These are phyloP conservation scores for Pasiphila rectangulata DNA, from an alignment of 2,888 invertebrate genomes.

Conservation along the genomic window DNA sequence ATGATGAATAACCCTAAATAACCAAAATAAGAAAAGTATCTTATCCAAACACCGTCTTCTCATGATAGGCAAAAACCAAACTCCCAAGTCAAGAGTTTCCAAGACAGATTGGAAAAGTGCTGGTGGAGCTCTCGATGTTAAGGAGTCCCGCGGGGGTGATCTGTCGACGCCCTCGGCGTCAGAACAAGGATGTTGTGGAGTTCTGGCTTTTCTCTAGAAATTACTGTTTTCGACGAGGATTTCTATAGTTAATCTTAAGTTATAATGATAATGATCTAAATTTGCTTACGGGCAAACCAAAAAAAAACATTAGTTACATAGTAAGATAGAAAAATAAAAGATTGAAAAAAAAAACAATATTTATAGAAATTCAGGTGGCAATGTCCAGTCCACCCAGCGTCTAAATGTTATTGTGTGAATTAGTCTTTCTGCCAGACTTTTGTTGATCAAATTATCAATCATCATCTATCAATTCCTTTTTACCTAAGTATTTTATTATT, in stretches of 20 bases:
- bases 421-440: too few species aligned
- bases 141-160: constrained; percentile 58
- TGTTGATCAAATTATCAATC: too few species aligned
- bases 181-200: constrained; percentile 1
- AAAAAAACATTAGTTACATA: too few species aligned
- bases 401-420: too few species aligned
- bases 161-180: constrained; percentile 41
- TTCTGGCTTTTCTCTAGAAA: not conserved
- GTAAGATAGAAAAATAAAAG: too few species aligned
- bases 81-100: constrained; percentile 7
- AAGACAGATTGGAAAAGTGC: constrained; percentile 30
- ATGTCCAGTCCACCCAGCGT: too few species aligned
- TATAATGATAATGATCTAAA: not conserved
- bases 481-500: too few species aligned
- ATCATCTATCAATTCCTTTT: too few species aligned
- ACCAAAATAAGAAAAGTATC: too few species aligned
- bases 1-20: not conserved
- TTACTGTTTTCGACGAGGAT: not conserved
- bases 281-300: not conserved
- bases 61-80: not conserved
- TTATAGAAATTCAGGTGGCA: too few species aligned
- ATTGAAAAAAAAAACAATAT: too few species aligned
- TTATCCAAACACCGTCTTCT: too few species aligned
- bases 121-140: constrained; percentile 29
- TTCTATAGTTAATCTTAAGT: not conserved